Conservation (phyloP, 2,113 vertebrate species). For the Tetrao urogallus region DNA sequence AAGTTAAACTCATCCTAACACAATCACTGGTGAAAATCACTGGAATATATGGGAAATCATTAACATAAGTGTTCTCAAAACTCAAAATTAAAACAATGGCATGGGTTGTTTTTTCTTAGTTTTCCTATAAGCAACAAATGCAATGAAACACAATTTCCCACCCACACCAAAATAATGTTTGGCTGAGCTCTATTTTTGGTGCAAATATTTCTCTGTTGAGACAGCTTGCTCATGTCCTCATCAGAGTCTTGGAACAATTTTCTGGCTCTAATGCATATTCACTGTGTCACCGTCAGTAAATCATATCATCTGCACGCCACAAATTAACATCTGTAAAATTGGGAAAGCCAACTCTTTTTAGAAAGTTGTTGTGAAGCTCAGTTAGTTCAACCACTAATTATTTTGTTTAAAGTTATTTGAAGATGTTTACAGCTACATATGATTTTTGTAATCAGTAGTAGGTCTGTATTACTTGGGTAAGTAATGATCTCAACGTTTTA, state of each 20-base stretch:
- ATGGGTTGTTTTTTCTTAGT: neutral
- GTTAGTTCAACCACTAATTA: constrained; percentile 44
- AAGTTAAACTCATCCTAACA: neutral
- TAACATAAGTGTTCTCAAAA: neutral
- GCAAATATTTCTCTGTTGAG: constrained; percentile 54
- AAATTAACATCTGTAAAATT: constrained; percentile 53
- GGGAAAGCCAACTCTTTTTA: neutral
- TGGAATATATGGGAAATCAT: neutral
- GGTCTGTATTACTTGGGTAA: neutral
- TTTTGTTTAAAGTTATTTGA: constrained; percentile 48
- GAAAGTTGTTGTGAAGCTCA: constrained; percentile 25
- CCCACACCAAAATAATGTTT: constrained; percentile 41
- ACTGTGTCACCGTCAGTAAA: constrained; percentile 46
- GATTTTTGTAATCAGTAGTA: constrained; percentile 10
- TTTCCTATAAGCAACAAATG: neutral
- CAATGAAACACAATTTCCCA: neutral
- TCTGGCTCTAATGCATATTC: constrained; percentile 43
- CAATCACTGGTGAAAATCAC: neutral
- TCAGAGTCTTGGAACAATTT: constrained; percentile 32
- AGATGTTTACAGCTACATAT: constrained; percentile 33
- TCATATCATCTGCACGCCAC: constrained; percentile 19
- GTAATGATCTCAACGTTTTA: neutral
- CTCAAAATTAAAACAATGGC: neutral
- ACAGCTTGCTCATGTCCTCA: constrained; percentile 48
- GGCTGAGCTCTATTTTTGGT: constrained; percentile 51